These are phyloP conservation scores for Folsomia manolachei DNA, from an alignment of 2,888 invertebrate species.

Conservation along the genomic window DNA sequence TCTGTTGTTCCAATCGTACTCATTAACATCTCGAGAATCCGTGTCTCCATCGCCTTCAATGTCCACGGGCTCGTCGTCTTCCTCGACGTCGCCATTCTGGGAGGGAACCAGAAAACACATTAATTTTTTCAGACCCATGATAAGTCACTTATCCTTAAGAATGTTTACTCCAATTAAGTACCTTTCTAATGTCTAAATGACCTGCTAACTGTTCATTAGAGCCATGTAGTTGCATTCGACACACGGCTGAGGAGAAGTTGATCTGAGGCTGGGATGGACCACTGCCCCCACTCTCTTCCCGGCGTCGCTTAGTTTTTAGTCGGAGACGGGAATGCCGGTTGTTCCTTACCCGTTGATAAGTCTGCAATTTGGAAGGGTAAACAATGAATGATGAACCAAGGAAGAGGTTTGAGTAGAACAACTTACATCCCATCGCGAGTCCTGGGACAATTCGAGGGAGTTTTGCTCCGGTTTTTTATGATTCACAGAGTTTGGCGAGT, in stretches of 20 bases:
- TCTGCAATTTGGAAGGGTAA: conserved; percentile 56
- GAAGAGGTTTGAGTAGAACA: background rate
- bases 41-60: conserved; percentile 70
- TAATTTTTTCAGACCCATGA: background rate
- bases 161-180: conserved; percentile 50
- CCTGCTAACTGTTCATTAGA: conserved; percentile 68
- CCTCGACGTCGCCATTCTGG: conserved; percentile 56
- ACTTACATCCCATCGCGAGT: conserved; percentile 67
- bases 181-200: conserved; percentile 67
- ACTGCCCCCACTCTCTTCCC: conserved; percentile 57
- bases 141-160: background rate
- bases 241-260: conserved; percentile 79
- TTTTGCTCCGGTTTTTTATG: conserved; percentile 49
- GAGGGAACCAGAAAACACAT: no score
- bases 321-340: conserved; percentile 69
- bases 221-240: conserved; percentile 65
- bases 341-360: conserved; percentile 69
- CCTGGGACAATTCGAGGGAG: conserved; percentile 57
- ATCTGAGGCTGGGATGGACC: conserved; percentile 56
- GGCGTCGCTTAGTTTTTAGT: conserved; percentile 67
- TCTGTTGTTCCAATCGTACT: conserved; percentile 89
- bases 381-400: background rate
- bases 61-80: conserved; percentile 72
- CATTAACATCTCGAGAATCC: conserved; percentile 65
- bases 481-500: conserved; percentile 31